Conservation (phyloP, 2,797 vertebrate species). For the Merluccius polli region DNA sequence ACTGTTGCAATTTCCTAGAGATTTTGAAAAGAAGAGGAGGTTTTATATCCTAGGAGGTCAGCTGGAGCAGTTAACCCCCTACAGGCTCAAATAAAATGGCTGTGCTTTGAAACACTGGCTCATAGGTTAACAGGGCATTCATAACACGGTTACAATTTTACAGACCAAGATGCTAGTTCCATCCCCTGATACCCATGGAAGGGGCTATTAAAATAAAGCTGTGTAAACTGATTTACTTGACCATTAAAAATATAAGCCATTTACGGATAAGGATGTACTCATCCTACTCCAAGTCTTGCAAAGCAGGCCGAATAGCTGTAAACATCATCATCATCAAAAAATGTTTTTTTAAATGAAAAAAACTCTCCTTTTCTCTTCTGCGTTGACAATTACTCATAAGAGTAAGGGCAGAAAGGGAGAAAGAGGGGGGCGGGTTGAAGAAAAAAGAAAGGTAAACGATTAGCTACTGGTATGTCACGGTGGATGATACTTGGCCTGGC, state of each 20-base stretch:
- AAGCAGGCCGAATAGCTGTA: neutral
- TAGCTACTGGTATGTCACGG: slow-evolving; percentile 66
- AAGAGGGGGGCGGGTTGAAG: slow-evolving; percentile 8
- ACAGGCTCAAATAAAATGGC: slow-evolving; percentile 17
- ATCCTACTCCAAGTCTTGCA: neutral
- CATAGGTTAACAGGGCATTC: slow-evolving; percentile 34
- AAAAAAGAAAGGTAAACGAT: slow-evolving; percentile 64
- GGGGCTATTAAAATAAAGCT: slow-evolving; percentile 1
- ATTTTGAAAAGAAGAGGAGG: slow-evolving; percentile 24
- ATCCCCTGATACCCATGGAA: neutral
- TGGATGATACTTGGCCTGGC: slow-evolving; percentile 73
- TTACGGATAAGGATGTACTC: neutral
- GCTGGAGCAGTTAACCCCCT: slow-evolving; percentile 44
- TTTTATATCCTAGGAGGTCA: slow-evolving; percentile 39
- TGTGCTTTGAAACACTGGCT: slow-evolving; percentile 17
- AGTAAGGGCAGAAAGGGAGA: slow-evolving; percentile 2
- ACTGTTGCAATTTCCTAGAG: slow-evolving; percentile 21
- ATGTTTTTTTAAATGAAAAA: neutral
- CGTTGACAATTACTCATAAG: neutral
- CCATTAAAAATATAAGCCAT: neutral
- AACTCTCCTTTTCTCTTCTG: neutral
- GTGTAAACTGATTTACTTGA: neutral
- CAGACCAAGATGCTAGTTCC: slow-evolving; percentile 39
- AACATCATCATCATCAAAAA: neutral
- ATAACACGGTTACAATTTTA: slow-evolving; percentile 50